Base-by-base conservation (phyloP, 2,888 invertebrate species). In the Chrysopilus asiliformis region DNA sequence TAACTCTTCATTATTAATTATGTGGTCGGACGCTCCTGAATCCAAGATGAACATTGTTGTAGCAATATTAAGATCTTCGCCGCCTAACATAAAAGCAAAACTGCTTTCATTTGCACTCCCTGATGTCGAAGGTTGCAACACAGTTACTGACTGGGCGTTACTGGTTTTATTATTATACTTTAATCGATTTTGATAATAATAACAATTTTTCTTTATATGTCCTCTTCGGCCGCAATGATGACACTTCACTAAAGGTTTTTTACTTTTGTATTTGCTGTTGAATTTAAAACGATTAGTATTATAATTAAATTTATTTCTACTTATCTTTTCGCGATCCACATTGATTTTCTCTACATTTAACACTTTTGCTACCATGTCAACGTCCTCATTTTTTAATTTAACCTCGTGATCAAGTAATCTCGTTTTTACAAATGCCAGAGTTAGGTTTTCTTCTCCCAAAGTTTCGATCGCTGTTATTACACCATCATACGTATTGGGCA, bases 331-430 rank as follows among this genome's bases (percentile, higher is more conserved):
- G 17, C 4, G 5, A 4, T 22, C 29, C 13, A 7, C 14, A 30
- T 30, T 14, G 4, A 32, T 24, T 30, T 42, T 4, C 10, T 48
- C 41, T 14, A 41, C 46, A 7, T 53, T 47, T 17, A 54, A 42
- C 19, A 53, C 44, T 49, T 51, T 53, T 5, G 38, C 18, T 40
- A 48, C 53, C 5, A 49, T 50, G 34, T 53, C 50, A 30, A n/a
- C 16, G 16, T 13, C 6, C 10, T 10, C 29, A 33, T 33, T 24
- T 32, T 32, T 32, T 7, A 32, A 18, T 32, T 18, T 33, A 3
- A 24, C 22, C 16, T 24, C 24, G 3, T 24, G 22, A 24, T 33
- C 22, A 24, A 24, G 22, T 24, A 22, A 16, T n/a, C 33, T 19
- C 7, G 19, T 33, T 33, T 33, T 33, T 3, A 33, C 33, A 24